These are phyloP conservation scores for Bubo bubo DNA, from an alignment of 2,113 vertebrate species.

Conservation along the genomic window DNA sequence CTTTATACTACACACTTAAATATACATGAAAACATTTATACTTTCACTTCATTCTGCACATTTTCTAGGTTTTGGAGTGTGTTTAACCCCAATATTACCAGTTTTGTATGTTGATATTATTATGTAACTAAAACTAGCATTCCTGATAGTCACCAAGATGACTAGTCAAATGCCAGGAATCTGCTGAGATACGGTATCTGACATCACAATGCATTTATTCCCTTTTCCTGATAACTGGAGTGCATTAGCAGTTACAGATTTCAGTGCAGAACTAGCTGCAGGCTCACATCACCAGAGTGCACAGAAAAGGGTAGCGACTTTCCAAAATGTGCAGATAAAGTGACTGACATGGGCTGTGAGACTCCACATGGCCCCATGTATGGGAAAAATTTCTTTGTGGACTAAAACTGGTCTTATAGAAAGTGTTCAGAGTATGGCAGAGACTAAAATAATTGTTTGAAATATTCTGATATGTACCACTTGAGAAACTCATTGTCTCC, in stretches of 20 bases:
- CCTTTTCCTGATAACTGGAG: background rate
- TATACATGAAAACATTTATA: background rate
- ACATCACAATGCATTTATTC: background rate
- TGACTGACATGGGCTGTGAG: background rate
- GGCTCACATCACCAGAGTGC: background rate
- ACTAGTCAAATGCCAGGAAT: slow-evolving; percentile 12
- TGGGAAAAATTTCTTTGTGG: background rate
- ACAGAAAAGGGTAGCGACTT: background rate
- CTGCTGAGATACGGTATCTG: background rate
- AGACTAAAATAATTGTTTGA: background rate
- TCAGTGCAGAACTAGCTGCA: background rate
- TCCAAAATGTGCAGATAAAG: background rate
- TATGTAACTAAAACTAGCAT: background rate
- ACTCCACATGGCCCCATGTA: fast-evolving
- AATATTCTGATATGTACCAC: background rate
- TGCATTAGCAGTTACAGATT: background rate
- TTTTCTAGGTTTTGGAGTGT: background rate
- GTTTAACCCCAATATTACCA: background rate
- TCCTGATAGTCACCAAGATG: background rate
- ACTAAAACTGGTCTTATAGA: background rate
- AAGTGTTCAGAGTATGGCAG: background rate
- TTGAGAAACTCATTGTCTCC: background rate
- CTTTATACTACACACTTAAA: background rate
- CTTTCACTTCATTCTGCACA: background rate
- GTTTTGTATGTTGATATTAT: background rate